Evolutionary conservation across 2,113 vertebrate genomes (phyloP).

Genomic region (Noturus placidus): DNA sequence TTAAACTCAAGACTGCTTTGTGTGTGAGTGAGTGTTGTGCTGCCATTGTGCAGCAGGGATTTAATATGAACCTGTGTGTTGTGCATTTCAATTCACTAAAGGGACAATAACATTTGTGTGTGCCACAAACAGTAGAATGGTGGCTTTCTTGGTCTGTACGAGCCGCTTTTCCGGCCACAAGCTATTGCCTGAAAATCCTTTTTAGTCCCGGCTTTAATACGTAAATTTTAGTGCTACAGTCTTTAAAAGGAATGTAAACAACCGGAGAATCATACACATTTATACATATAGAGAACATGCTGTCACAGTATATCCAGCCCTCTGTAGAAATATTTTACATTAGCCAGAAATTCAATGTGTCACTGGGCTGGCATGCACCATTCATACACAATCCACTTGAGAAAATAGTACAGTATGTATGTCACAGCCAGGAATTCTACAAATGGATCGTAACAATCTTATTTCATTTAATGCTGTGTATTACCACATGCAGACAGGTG

Average conservation of each 20-base stretch:
- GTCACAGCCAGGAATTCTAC: background rate
- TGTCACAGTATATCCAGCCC: background rate
- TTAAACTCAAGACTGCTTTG: constrained; percentile 41
- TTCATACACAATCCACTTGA: constrained; percentile 6
- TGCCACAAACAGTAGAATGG: constrained; percentile 35
- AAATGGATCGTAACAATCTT: background rate
- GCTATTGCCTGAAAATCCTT: constrained; percentile 2
- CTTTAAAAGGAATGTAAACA: constrained; percentile 4
- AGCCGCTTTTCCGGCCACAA: constrained; percentile 32
- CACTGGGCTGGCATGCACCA: constrained; percentile 12
- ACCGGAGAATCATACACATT: background rate
- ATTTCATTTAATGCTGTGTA: background rate
- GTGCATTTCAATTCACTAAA: constrained; percentile 58
- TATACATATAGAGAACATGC: background rate
- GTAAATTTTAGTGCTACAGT: constrained; percentile 17
- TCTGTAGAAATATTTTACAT: background rate
- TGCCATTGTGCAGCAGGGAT: constrained; percentile 63
- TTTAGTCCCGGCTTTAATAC: background rate
- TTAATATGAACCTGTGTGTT: constrained; percentile 62
- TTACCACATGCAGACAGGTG: background rate
- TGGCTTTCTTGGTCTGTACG: constrained; percentile 10
- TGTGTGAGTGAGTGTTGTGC: constrained; percentile 29
- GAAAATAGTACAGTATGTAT: background rate
- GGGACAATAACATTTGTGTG: constrained; percentile 67
- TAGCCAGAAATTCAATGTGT: background rate